Conservation (phyloP, 1,140 invertebrate species). For the Ridgeia piscesae region DNA sequence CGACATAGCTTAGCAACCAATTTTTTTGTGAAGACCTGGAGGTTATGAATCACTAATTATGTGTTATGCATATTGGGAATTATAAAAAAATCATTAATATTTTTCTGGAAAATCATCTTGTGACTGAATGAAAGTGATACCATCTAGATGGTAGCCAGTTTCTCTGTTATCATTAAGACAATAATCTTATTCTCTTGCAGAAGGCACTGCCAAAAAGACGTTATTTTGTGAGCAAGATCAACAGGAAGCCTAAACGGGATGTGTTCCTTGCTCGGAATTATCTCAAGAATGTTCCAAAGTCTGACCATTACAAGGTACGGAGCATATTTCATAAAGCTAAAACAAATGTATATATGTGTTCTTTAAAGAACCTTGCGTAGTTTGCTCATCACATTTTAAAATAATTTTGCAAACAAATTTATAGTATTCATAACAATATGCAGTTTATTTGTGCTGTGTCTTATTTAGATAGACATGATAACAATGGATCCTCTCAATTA, state of each 20-base stretch:
- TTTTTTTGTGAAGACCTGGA: no score
- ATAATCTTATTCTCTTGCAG: constrained; percentile 11
- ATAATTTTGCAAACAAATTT: background rate
- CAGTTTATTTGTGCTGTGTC: no score
- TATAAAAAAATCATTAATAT: no score
- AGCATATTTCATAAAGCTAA: background rate
- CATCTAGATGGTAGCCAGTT: no score
- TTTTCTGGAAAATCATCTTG: no score
- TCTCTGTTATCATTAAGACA: background rate
- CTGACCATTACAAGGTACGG: constrained; percentile 45
- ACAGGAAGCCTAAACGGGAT: constrained; percentile 2
- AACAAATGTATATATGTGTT: background rate
- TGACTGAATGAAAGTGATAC: no score
- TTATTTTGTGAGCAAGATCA: background rate
- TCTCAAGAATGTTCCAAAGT: constrained; percentile 41
- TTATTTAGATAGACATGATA: no score
- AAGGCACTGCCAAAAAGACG: constrained; percentile 26
- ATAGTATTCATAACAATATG: background rate
- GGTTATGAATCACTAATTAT: no score
- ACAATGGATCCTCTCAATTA: no score
- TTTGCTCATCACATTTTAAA: background rate
- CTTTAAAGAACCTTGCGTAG: background rate
- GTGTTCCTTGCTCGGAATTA: constrained; percentile 35
- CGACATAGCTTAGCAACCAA: no score
- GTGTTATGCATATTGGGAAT: no score